Evolutionary conservation across 2,113 vertebrate genomes (phyloP), one percentile per base, ranked within the genome.

Genomic region (Theristicus caerulescens): DNA sequence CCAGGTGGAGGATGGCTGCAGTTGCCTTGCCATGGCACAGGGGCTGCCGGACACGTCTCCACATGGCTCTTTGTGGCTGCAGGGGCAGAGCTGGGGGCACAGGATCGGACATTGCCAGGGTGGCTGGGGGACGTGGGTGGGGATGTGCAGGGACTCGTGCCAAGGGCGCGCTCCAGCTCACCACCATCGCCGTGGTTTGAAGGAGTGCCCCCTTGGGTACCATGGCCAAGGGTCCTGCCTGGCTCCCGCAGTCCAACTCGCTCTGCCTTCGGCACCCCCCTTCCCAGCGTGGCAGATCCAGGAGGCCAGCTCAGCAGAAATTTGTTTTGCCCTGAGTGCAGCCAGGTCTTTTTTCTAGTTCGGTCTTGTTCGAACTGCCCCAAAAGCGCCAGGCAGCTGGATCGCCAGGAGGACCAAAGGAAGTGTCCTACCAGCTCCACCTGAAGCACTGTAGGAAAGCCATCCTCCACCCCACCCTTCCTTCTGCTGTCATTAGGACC

Each of bases 251-350:
- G 32, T 29, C 25, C 51, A 65, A 0, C 40, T 79, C 2, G 0
- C 57, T 92, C 58, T 62, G 57, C 61, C 46, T 49, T 88, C 2
- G 1, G 76, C 85, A 86, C 5, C 26, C 42, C 21, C 6, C 8
- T 93, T 67, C 42, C 78, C 0, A 0, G n/a, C 3, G 4, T 0
- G 0, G 25, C 31, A 83, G 51, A 40, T n/a, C 72, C 88, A 0
- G 57, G 36, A 84, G 61, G 69, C 29, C 55, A 91, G 57, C 61
- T 87, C 67, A 65, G 77, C 10, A 9, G 40, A 77, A 52, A 46
- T 82, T 47, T 26, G 47, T 27, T 88, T 85, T 89, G 59, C 38
- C n/a, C 54, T 40, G 61, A 89, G 69, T 74, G 69, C 82, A 94
- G 59, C 7, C 55, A 86, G 27, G 54, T 47, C 67, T 71, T 73